A percentile compares a stretch with the other conserved stretches of the same genome.
Conservation (phyloP, 2,797 vertebrate genomes). For the Sebastes cheni region DNA sequence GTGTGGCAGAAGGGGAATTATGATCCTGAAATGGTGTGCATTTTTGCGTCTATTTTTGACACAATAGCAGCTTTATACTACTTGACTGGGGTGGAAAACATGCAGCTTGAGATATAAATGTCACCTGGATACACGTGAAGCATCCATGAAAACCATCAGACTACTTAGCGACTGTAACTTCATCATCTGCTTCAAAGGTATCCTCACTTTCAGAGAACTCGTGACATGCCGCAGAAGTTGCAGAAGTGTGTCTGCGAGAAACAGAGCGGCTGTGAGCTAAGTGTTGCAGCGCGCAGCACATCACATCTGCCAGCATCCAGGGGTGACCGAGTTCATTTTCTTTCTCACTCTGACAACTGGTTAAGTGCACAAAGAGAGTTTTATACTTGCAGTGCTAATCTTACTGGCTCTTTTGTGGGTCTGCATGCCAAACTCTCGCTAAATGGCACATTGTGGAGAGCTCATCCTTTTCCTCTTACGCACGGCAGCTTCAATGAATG, state of each 20-base stretch:
- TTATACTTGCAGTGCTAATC: slow-evolving; percentile 62
- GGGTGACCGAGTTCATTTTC: slow-evolving; percentile 72
- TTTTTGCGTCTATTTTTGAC: slow-evolving; percentile 25
- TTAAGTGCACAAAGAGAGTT: slow-evolving; percentile 73
- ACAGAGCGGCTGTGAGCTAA: slow-evolving; percentile 39
- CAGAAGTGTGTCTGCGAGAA: slow-evolving; percentile 8
- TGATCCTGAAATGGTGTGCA: background rate
- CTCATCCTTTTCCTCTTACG: slow-evolving; percentile 54
- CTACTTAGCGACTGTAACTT: slow-evolving; percentile 8
- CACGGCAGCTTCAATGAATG: background rate
- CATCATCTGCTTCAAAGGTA: slow-evolving; percentile 4
- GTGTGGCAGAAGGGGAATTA: background rate
- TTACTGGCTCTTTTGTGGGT: slow-evolving; percentile 57
- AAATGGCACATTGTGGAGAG: slow-evolving; percentile 63
- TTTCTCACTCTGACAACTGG: slow-evolving; percentile 59
- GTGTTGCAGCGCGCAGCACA: slow-evolving; percentile 33
- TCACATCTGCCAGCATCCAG: slow-evolving; percentile 61
- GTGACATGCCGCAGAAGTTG: slow-evolving; percentile 27
- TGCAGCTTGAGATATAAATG: background rate
- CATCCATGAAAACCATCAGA: background rate
- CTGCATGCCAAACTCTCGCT: slow-evolving; percentile 58
- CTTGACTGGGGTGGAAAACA: background rate
- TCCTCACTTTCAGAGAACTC: slow-evolving; percentile 10
- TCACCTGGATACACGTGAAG: slow-evolving; percentile 15
- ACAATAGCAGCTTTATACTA: slow-evolving; percentile 22